Evolutionary conservation across 2,888 invertebrate species (phyloP), one percentile per base, ranked within the genome.

Genomic region (Eupithecia centaureata): DNA sequence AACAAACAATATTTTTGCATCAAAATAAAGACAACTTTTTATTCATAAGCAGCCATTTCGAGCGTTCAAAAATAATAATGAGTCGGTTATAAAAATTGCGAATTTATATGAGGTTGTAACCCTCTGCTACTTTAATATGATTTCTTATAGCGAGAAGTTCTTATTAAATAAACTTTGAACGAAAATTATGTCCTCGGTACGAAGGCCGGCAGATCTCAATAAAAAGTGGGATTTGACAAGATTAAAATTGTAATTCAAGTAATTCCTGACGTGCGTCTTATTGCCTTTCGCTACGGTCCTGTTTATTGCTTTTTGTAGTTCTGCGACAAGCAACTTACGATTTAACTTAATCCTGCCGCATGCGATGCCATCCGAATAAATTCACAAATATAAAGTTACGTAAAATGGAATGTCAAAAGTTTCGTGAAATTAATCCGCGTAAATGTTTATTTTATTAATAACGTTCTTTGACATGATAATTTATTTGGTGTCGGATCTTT

Each of bases 221-320:
- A 93, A 93, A 93, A 90, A 88, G 84, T 82, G 85, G 92, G 92
- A 93, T 93, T 91, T 88, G 92, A 91, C 91, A 89, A 90, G 92
- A 93, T 93, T 93, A 91, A 92, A 92, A 92, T 91, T 92, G 91
- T 92, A 91, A 91, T 88, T 90, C 90, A 90, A 90, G 89, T 89
- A 90, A 90, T 89, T 87, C 88, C 82, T 90, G 92, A 91, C 92
- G 81, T 87, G 86, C 87, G 82, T 87, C 89, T 91, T 91, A 91
- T 92, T 92, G 91, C 87, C 84, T 88, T 90, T 90, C 85, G 91
- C 86, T 90, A 86, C 88, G 87, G 86, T 82, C 77, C 73, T 79
- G 74, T 79, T 81, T 81, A 80, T 83, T 85, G 78, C 79, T 76
- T 82, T 81, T 83, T 82, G 82, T 82, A 69, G 77, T 81, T 70